A percentile compares a stretch with the other conserved stretches of the same genome.
These are phyloP conservation scores for Sminthurides aquaticus DNA, from an alignment of 2,888 invertebrate genomes.

Conservation along the genomic window DNA sequence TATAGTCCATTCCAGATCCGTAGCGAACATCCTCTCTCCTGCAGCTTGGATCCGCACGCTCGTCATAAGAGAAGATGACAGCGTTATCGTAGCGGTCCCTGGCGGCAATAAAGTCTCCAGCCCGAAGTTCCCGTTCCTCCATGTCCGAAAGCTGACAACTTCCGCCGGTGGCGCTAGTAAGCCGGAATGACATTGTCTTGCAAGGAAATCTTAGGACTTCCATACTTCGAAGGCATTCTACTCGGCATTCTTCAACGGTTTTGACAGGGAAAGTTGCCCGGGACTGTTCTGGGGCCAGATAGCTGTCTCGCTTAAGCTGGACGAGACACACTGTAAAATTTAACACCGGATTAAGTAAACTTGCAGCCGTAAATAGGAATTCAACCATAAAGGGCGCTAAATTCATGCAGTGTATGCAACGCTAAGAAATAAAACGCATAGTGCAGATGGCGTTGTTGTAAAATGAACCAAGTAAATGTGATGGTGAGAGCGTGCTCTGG, in stretches of 20 bases:
- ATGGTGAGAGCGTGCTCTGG: background rate
- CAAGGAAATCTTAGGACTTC: constrained; percentile 37
- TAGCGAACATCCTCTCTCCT: constrained; percentile 13
- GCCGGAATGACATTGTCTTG: constrained; percentile 31
- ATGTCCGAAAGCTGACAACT: constrained; percentile 33
- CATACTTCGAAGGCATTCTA: constrained; percentile 32
- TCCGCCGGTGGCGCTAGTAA: constrained; percentile 31
- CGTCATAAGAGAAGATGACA: constrained; percentile 28
- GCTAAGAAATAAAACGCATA: too few relatives aligned
- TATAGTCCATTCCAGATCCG: constrained; percentile 13
- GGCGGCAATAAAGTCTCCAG: constrained; percentile 29
- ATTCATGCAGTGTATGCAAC: background rate
- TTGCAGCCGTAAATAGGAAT: background rate
- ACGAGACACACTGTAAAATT: constrained; percentile 30
- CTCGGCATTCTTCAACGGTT: constrained; percentile 35
- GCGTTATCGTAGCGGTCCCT: constrained; percentile 35
- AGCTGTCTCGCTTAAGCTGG: constrained; percentile 29
- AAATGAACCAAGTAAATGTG: too few relatives aligned
- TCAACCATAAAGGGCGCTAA: background rate
- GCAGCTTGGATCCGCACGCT: constrained; percentile 25
- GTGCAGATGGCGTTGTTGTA: too few relatives aligned
- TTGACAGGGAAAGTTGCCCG: constrained; percentile 39
- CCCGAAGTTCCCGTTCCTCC: constrained; percentile 22
- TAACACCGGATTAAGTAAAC: constrained; percentile 1
- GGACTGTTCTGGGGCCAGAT: constrained; percentile 24